Base-by-base conservation (phyloP, 2,113 vertebrate species). In the Serinus canaria region DNA sequence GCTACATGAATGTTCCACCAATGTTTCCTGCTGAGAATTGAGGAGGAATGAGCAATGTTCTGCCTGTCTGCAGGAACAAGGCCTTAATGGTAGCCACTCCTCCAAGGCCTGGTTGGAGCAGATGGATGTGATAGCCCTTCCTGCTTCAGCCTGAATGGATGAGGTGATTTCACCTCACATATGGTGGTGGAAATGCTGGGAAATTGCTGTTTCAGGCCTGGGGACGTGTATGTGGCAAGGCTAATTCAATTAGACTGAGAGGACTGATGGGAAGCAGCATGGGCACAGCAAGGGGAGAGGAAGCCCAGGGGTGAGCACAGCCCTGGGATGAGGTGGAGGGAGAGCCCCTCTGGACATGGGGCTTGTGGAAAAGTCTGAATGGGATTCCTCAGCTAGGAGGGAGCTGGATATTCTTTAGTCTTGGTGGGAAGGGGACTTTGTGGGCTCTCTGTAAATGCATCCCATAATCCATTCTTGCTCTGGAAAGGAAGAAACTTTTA, bases 341-440 rank as follows among this genome's bases (percentile, higher is more conserved):
- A 19, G 25, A 74, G 16, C 24, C 66, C 23, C 15, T 44, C 13
- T 63, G 35, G 24, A 8, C 0, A 0, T 2, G 47, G 68, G 58
- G n/a, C 23, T 80, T 1, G 0, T 31, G 35, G 46, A 35, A 39
- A 28, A 66, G 68, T 2, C 37, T 41, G 33, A 43, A 17, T 0
- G 1, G 33, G 53, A 50, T 9, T 14, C 15, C 44, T 37, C 63
- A 59, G 44, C 31, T 31, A 3, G 44, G 41, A 37, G 12, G 15
- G 24, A 70, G n/a, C 24, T 77, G 41, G 6, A 23, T 50, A 3
- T 47, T 73, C 13, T 50, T 5, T 5, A 9, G 18, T 21, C 52
- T 37, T 62, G 10, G 46, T 20, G 41, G 12, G 43, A 74, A 81
- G 9, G 18, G 14, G 28, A 28, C 11, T 66, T 60, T 47, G 14